Conservation (phyloP, 1,140 invertebrate species). For the Drosophila parvula region DNA sequence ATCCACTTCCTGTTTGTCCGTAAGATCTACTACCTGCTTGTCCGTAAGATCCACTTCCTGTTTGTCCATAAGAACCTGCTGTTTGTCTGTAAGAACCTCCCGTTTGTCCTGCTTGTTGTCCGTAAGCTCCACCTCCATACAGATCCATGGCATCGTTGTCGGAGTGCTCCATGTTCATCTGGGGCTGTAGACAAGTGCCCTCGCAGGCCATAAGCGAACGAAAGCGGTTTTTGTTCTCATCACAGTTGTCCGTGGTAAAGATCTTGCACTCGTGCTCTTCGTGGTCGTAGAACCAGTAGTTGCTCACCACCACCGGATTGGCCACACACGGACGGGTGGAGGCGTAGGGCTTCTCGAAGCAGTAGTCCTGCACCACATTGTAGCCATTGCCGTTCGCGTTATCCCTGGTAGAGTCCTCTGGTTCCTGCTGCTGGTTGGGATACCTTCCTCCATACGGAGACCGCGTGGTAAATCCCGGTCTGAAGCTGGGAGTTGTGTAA, state of each 20-base stretch:
- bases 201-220: constrained; percentile 66
- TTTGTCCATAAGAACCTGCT: background rate
- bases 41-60: background rate
- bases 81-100: background rate
- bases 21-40: background rate
- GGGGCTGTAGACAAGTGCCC: constrained; percentile 59
- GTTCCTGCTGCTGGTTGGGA: constrained; percentile 15
- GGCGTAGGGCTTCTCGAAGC: constrained; percentile 66
- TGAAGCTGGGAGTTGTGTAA: constrained; percentile 10
- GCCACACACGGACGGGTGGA: constrained; percentile 50
- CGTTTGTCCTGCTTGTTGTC: background rate
- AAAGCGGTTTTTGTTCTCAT: constrained; percentile 73
- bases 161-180: constrained; percentile 44
- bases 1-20: background rate
- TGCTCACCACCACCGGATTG: constrained; percentile 52
- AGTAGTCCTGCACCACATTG: constrained; percentile 70
- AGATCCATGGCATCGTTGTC: constrained; percentile 40
- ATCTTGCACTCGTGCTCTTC: constrained; percentile 71
- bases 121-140: constrained; percentile 9
- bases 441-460: constrained; percentile 24
- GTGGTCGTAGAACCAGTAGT: constrained; percentile 80
- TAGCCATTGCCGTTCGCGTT: constrained; percentile 30
- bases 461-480: constrained; percentile 38
- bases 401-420: background rate
- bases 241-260: constrained; percentile 78